Conservation (phyloP, 2,113 vertebrate genomes). For the Haliaeetus leucogaster region DNA sequence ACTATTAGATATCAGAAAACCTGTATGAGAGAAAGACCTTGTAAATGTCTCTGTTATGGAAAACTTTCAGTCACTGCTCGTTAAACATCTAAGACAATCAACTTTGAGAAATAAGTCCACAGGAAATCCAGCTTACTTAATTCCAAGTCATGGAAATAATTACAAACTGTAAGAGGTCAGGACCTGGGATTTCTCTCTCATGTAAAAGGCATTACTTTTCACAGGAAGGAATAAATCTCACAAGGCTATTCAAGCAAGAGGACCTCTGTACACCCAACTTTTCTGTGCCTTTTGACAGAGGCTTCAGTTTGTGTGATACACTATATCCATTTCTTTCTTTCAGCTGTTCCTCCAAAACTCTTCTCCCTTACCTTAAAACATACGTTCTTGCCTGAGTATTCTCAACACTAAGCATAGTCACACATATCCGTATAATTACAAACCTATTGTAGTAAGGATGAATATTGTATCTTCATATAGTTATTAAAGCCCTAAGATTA, state of each 20-base stretch:
- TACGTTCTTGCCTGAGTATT: background rate
- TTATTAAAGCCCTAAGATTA: background rate
- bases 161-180: background rate
- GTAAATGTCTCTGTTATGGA: background rate
- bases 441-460: background rate
- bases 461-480: background rate
- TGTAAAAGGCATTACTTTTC: background rate
- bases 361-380: background rate
- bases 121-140: background rate
- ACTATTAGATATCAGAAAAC: background rate
- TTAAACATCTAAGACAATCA: background rate
- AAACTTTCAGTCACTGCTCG: background rate
- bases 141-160: slow-evolving; percentile 6
- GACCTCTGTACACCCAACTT: background rate
- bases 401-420: background rate
- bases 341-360: background rate
- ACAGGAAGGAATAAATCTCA: background rate
- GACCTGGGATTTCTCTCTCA: background rate
- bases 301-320: background rate
- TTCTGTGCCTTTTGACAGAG: background rate
- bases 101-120: background rate
- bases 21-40: background rate
- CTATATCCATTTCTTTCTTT: background rate
- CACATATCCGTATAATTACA: background rate
- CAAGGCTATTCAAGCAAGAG: background rate